Percentiles rank a stretch among this genome's conserved stretches.
Conservation (phyloP, 1,140 invertebrate genomes). For the Drosophila bocqueti region DNA sequence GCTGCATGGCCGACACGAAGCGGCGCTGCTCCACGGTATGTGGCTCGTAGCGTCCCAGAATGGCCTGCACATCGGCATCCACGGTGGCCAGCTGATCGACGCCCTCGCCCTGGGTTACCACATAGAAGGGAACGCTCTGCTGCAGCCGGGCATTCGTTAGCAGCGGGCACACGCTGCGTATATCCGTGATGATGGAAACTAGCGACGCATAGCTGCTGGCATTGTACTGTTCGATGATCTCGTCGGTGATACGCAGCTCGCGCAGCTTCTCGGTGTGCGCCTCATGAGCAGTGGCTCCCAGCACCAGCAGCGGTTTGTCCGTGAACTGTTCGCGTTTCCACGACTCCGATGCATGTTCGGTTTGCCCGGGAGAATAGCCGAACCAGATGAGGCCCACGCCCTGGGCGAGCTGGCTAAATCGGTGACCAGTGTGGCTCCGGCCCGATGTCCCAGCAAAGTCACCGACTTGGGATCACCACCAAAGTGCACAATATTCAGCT, state of each 20-base stretch:
- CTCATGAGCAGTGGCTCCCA: constrained; percentile 91
- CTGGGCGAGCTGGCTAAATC: constrained; percentile 87
- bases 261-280: constrained; percentile 87
- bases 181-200: constrained; percentile 90
- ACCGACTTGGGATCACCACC: constrained; percentile 91
- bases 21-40: constrained; percentile 89
- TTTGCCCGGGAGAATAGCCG: constrained; percentile 89
- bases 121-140: constrained; percentile 89
- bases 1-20: constrained; percentile 92
- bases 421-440: constrained; percentile 91
- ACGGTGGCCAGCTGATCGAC: constrained; percentile 87
- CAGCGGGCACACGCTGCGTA: constrained; percentile 92
- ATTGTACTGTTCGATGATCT: constrained; percentile 88
- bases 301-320: constrained; percentile 87
- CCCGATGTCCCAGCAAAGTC: constrained; percentile 92
- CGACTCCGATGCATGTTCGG: constrained; percentile 87
- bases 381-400: constrained; percentile 91
- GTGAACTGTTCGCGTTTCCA: constrained; percentile 85
- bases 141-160: constrained; percentile 87
- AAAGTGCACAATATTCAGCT: constrained; percentile 92
- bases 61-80: constrained; percentile 90
- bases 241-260: constrained; percentile 86
- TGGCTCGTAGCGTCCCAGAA: constrained; percentile 90
- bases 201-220: constrained; percentile 88
- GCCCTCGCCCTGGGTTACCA: constrained; percentile 88